A percentile compares a stretch with the other conserved stretches of the same genome.
phyloP scores from a whole-genome alignment of 2,797 vertebrate species.

The Acrossocheilus fasciatus region DNA sequence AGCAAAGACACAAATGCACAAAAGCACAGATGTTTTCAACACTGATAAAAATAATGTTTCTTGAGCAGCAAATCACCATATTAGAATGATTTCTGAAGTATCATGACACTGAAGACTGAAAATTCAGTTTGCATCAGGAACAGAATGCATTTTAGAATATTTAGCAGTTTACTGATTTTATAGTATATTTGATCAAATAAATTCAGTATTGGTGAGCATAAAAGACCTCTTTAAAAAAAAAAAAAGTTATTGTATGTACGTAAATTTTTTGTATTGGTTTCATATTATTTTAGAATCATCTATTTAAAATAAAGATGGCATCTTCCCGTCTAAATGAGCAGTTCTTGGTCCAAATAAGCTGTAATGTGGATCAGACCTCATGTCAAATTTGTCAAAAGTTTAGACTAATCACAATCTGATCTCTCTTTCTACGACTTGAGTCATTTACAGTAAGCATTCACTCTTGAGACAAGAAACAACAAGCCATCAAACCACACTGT shows the following conservation, averaged over 20 bases:
- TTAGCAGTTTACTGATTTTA: background rate
- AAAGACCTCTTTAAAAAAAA: background rate
- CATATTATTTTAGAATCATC: background rate
- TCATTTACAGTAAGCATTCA: conserved; percentile 14
- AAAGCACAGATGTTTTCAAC: background rate
- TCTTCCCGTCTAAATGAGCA: background rate
- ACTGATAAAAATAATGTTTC: background rate
- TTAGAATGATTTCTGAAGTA: background rate
- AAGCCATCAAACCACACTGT: conserved; percentile 33
- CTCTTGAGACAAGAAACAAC: conserved; percentile 6
- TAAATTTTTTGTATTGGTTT: background rate
- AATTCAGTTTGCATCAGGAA: background rate
- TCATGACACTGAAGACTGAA: background rate
- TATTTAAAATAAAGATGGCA: background rate
- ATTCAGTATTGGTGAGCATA: background rate
- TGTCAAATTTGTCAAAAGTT: background rate
- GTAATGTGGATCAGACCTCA: background rate
- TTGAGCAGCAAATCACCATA: background rate
- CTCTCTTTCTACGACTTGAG: background rate
- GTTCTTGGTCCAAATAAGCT: background rate
- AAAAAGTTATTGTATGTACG: background rate
- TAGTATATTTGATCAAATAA: background rate
- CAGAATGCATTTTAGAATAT: background rate
- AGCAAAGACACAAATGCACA: background rate
- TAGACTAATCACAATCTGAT: background rate